These are phyloP conservation scores for Pitangus sulphuratus DNA, from an alignment of 2,797 vertebrate genomes.

Conservation along the genomic window DNA sequence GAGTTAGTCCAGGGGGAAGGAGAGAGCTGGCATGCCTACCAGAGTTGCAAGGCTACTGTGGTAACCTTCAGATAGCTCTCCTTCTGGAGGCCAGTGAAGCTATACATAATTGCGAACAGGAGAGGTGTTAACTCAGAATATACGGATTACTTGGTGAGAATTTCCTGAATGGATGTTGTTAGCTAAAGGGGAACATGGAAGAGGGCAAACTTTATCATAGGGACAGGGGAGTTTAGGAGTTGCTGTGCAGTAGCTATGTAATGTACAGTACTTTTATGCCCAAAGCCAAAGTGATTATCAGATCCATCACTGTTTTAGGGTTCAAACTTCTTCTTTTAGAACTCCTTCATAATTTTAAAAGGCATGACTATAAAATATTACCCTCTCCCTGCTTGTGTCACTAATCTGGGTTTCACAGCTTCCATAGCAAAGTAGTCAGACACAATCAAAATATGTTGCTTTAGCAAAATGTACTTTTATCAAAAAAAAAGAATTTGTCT, in stretches of 20 bases:
- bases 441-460: neutral
- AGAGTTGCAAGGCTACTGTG: fast-evolving
- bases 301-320: neutral
- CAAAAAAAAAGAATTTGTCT: neutral
- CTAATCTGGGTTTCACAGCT: neutral
- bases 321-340: neutral
- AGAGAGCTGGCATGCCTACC: neutral
- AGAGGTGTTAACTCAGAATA: neutral
- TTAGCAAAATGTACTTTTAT: conserved; percentile 12
- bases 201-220: neutral
- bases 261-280: neutral
- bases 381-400: neutral
- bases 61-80: neutral
- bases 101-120: fast-evolving
- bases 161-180: neutral
- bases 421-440: conserved; percentile 6
- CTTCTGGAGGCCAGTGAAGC: neutral
- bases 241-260: neutral
- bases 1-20: neutral
- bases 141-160: neutral
- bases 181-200: neutral
- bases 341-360: neutral
- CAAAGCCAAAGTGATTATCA: neutral
- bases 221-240: fast-evolving
- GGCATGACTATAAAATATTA: neutral